phyloP scores from a whole-genome alignment of 2,113 vertebrate species.

The Chionis minor region DNA sequence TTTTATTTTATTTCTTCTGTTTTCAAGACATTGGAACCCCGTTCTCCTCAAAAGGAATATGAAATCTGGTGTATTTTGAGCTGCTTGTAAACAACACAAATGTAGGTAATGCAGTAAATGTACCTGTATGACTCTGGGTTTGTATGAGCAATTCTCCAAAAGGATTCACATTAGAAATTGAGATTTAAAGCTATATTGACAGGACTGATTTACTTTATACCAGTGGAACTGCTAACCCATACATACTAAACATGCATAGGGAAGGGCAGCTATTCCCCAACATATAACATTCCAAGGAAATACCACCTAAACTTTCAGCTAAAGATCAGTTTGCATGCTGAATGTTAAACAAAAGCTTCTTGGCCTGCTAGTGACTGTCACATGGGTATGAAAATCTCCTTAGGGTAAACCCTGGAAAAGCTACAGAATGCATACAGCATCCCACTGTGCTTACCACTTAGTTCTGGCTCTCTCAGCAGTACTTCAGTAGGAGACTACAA shows the following conservation, averaged over 20 bases:
- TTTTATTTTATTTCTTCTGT: not conserved
- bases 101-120: not conserved
- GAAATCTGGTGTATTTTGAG: not conserved
- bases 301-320: not conserved
- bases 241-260: not conserved
- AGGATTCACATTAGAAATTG: not conserved
- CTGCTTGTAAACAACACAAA: not conserved
- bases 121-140: not conserved
- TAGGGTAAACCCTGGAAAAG: not conserved
- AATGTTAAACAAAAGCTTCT: not conserved
- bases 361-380: not conserved
- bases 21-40: not conserved
- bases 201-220: not conserved
- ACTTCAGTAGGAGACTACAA: not conserved
- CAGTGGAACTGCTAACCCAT: not conserved
- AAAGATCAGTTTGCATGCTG: not conserved
- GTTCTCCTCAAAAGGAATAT: not conserved
- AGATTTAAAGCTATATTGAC: not conserved
- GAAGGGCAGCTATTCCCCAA: not conserved
- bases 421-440: not conserved
- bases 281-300: not conserved
- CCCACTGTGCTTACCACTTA: not conserved
- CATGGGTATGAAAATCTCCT: not conserved
- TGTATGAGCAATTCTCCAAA: not conserved
- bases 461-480: not conserved